A percentile compares a stretch with the other conserved stretches of the same genome.
Evolutionary conservation across 2,797 vertebrate species (phyloP).

Genomic region (Falco concolor): DNA sequence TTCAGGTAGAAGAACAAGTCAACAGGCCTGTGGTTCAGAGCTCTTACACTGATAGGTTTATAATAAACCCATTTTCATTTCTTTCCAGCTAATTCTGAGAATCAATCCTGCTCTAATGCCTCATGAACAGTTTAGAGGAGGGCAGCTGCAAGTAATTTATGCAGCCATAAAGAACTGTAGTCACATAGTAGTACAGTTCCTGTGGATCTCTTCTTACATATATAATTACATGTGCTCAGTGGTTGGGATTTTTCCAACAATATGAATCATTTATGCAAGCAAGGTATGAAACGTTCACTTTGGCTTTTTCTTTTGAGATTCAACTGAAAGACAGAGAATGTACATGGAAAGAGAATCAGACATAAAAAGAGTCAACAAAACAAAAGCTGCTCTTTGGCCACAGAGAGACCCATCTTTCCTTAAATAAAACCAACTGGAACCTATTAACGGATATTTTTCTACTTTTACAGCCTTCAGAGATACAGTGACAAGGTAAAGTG

Average conservation of each 20-base stretch:
- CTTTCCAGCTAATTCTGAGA: conserved; percentile 42
- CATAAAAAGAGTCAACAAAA: neutral
- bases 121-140: neutral
- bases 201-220: neutral
- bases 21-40: neutral
- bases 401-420: neutral
- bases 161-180: neutral
- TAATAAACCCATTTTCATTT: conserved; percentile 44
- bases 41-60: neutral
- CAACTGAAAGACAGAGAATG: neutral
- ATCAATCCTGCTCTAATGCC: conserved; percentile 32
- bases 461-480: neutral
- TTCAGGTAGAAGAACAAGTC: neutral
- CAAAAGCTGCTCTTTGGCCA: neutral
- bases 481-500: neutral
- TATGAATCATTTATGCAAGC: neutral
- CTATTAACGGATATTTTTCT: neutral
- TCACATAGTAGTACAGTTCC: neutral
- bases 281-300: neutral
- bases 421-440: neutral
- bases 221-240: neutral
- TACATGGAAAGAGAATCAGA: neutral
- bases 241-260: neutral
- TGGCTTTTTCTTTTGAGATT: neutral
- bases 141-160: neutral